Evolutionary conservation across 2,113 vertebrate species (phyloP), one percentile per base, ranked within the genome.

Genomic region (Plectropomus leopardus): DNA sequence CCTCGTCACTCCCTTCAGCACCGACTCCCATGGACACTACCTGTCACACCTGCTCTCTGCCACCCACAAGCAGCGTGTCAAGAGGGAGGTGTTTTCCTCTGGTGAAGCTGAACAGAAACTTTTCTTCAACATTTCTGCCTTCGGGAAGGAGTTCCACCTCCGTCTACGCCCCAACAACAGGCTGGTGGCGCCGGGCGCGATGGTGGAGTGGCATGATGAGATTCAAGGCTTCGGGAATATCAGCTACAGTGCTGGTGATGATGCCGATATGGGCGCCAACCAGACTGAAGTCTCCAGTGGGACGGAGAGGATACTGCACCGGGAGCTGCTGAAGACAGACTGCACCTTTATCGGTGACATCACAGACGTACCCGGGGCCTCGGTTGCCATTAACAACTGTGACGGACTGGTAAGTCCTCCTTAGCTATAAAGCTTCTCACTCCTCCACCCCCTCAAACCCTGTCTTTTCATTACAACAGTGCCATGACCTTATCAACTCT

Each of bases 341-440:
- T 99, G 98, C 74, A 96, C 96, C 23, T 99, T 98, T 0, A 94
- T 96, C n/a, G 98, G 98, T 65, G 97, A 98, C 93, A 95, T 99
- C 91, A 94, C 96, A 0, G 97, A 97, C 72, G 84, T 98, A 42
- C 96, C 97, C 0, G 96, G 96, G 78, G 96, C 97, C 19, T 96
- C 97, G 0, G 98, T 99, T 79, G 98, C 98, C 78, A 96, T 99
- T 89, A 99, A 97, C 96, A 99, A 99, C 94, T 99, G 98, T 34
- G 98, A 99, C 34, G 98, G 98, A 67, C 95, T 99, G 97, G 98
- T 99, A 96, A 98, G 98, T 95, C 77, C 44, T 79, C 54, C 32
- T 83, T 47, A 0, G 26, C 58, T 6, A 13, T 83, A 70, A 82
- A 76, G 45, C 42, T 36, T 6, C 34, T 50, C 3, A 7, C 59